Conservation (phyloP, 1,140 invertebrate species). For the Thalassaphorura encarpata region DNA sequence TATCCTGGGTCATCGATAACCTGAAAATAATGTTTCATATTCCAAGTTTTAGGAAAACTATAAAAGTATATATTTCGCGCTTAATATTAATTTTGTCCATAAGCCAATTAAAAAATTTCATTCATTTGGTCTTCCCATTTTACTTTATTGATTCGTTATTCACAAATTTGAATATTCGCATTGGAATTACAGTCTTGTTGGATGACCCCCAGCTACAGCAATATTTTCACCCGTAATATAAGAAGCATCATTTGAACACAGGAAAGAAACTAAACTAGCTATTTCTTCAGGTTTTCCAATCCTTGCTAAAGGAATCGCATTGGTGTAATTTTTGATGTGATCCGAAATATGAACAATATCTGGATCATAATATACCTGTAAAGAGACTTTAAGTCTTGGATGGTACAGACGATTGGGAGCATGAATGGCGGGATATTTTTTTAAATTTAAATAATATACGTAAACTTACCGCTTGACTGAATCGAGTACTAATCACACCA, state of each 20-base stretch:
- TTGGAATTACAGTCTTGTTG: conserved; percentile 48
- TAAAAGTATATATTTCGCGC: too few relatives aligned
- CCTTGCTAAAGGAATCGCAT: conserved; percentile 29
- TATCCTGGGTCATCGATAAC: conserved; percentile 31
- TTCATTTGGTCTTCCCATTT: too few relatives aligned
- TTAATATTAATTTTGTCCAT: too few relatives aligned
- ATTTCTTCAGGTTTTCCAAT: conserved; percentile 71
- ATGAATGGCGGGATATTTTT: not conserved
- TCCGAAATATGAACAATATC: too few relatives aligned
- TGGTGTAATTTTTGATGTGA: conserved; percentile 25
- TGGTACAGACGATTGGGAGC: conserved; percentile 11
- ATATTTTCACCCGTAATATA: conserved; percentile 93
- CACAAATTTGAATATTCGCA: too few relatives aligned
- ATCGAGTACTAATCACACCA: conserved; percentile 82
- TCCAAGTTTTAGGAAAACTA: too few relatives aligned
- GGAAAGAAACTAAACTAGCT: conserved; percentile 69
- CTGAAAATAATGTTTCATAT: conserved; percentile 13
- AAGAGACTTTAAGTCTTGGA: conserved; percentile 33
- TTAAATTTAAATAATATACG: too few relatives aligned
- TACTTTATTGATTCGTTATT: too few relatives aligned
- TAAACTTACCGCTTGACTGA: conserved; percentile 62
- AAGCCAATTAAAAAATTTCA: too few relatives aligned
- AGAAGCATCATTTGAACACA: conserved; percentile 79
- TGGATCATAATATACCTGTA: too few relatives aligned
- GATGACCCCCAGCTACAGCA: conserved; percentile 67